These are phyloP conservation scores for Malurus alboscapulatus DNA, from an alignment of 2,113 vertebrate genomes.

Conservation along the genomic window DNA sequence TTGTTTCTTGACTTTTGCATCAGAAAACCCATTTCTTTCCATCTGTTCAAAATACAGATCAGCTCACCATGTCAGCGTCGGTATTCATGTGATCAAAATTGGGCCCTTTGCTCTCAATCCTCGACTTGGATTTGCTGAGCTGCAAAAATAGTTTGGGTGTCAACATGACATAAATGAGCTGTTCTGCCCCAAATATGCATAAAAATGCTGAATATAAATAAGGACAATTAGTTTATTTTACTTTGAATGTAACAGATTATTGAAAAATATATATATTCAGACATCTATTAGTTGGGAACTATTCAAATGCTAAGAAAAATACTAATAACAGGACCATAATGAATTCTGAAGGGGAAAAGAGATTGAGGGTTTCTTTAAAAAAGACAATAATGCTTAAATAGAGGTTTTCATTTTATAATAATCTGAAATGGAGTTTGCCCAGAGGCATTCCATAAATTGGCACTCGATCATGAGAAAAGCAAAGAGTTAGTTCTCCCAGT, in stretches of 20 bases:
- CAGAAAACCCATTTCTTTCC: not conserved
- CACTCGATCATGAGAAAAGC: slow-evolving; percentile 21
- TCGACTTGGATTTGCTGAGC: not conserved
- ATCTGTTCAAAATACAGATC: not conserved
- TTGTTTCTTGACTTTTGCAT: not conserved
- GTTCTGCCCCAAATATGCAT: not conserved
- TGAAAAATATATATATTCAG: not conserved
- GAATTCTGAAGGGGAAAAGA: not conserved
- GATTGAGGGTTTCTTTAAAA: not conserved
- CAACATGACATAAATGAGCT: not conserved
- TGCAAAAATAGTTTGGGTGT: not conserved
- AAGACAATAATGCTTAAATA: not conserved
- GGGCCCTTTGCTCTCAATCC: not conserved
- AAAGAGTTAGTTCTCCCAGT: slow-evolving; percentile 1
- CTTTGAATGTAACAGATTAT: not conserved
- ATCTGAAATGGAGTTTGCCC: not conserved
- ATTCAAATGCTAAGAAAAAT: not conserved
- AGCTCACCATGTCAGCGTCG: not conserved
- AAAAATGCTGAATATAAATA: not conserved
- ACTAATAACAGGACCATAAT: not conserved
- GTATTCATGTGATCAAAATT: not conserved
- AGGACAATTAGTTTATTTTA: not conserved
- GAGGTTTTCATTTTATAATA: not conserved
- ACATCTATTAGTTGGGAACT: not conserved
- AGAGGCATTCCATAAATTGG: not conserved